These are phyloP conservation scores for Calvadosia cruxmelitensis DNA, from an alignment of 30 jellyfish, hydroid and myxozoan species.

Conservation along the genomic window DNA sequence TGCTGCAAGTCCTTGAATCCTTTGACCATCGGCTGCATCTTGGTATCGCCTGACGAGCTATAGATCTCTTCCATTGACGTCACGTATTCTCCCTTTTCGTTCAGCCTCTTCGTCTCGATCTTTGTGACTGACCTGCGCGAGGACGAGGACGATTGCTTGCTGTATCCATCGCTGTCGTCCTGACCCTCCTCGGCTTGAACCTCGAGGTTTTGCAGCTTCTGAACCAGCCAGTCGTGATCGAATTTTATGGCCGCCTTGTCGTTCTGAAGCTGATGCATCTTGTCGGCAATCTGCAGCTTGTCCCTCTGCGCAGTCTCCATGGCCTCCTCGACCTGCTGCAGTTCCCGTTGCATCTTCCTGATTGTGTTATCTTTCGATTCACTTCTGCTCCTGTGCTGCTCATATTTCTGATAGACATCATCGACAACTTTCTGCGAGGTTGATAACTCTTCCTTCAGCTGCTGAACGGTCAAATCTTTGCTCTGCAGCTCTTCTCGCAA, in stretches of 20 bases:
- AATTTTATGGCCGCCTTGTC: conserved; percentile 70
- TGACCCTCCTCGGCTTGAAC: not conserved
- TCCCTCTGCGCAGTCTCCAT: conserved; percentile 79
- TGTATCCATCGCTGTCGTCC: conserved; percentile 33
- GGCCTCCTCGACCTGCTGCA: conserved; percentile 56
- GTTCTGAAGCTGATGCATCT: conserved; percentile 83
- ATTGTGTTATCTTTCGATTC: conserved; percentile 59
- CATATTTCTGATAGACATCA: conserved; percentile 78
- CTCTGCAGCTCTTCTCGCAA: conserved; percentile 54
- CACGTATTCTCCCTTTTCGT: conserved; percentile 46
- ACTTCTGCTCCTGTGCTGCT: conserved; percentile 61
- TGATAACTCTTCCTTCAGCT: conserved; percentile 57
- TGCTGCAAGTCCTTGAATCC: conserved; percentile 56
- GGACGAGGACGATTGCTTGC: conserved; percentile 30
- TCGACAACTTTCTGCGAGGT: conserved; percentile 55
- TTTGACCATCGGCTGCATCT: conserved; percentile 57
- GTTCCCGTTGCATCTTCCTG: conserved; percentile 66
- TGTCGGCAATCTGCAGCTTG: conserved; percentile 66
- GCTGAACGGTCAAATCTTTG: conserved; percentile 69
- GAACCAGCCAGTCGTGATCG: conserved; percentile 71
- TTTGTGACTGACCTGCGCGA: conserved; percentile 31
- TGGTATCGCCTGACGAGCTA: conserved; percentile 58
- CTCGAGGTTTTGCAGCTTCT: conserved; percentile 9
- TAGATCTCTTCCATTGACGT: conserved; percentile 47
- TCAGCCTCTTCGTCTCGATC: conserved; percentile 44